A percentile compares a stretch with the other conserved stretches of the same genome.
Evolutionary conservation across 1,140 invertebrate genomes (phyloP).

Genomic region (Cryptotermes secundus): DNA sequence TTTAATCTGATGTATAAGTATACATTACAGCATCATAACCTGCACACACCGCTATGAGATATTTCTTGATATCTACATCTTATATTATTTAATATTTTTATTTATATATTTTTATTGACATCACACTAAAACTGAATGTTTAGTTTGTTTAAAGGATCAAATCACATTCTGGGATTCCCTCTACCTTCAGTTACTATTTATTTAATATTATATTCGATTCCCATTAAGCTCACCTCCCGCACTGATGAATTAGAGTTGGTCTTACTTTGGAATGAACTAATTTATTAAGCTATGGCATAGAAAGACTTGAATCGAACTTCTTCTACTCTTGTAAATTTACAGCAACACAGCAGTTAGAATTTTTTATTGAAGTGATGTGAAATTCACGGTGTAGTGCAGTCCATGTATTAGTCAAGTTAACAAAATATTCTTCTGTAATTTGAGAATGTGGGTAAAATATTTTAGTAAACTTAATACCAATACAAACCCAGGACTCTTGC

Average conservation of each 20-base stretch:
- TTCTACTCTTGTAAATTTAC: background rate
- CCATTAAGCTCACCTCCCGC: background rate
- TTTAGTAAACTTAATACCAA: background rate
- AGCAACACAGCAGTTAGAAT: background rate
- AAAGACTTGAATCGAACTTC: background rate
- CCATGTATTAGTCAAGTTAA: background rate
- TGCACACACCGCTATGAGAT: background rate
- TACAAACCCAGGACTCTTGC: background rate
- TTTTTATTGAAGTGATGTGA: background rate
- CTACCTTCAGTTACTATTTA: constrained; percentile 14
- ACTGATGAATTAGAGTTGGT: background rate
- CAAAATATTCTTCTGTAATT: background rate
- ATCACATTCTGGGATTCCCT: constrained; percentile 3
- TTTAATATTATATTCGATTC: background rate
- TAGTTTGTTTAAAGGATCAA: constrained; percentile 9
- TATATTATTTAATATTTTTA: background rate
- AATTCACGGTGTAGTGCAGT: background rate
- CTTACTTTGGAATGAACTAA: background rate
- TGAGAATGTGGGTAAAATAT: background rate
- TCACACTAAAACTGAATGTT: constrained; percentile 4
- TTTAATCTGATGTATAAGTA: constrained; percentile 12
- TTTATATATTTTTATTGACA: constrained; percentile 1
- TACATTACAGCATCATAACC: constrained; percentile 12
- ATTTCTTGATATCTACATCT: constrained; percentile 1
- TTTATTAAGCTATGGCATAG: background rate